phyloP scores from a whole-genome alignment of 2,888 invertebrate genomes.

The Himalopsyche anomala region DNA sequence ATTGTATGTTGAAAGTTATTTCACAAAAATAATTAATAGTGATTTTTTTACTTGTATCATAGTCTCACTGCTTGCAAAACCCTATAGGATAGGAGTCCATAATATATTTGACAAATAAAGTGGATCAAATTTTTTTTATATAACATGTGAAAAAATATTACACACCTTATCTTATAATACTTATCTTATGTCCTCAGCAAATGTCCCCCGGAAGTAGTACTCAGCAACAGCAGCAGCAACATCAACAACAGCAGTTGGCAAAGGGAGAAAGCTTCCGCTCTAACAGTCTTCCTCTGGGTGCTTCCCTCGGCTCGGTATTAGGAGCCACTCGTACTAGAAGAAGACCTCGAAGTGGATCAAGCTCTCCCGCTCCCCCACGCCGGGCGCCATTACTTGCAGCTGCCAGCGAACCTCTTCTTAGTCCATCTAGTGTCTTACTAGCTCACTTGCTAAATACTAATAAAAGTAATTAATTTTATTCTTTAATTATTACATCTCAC shows the following conservation, averaged over 20 bases:
- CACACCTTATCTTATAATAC: no score
- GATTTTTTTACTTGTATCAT: no score
- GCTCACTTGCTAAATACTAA: conserved; percentile 84
- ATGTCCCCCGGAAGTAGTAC: conserved; percentile 32
- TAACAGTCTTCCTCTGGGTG: conserved; percentile 79
- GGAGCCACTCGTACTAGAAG: conserved; percentile 61
- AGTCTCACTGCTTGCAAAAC: no score
- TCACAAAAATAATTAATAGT: no score
- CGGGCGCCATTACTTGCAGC: conserved; percentile 82
- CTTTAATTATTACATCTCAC: no score
- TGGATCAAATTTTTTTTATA: no score
- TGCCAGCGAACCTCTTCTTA: conserved; percentile 85
- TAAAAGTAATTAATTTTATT: neutral
- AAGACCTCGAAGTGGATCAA: conserved; percentile 62
- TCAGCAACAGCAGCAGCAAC: conserved; percentile 63
- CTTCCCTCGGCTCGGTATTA: conserved; percentile 71
- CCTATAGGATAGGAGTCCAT: no score
- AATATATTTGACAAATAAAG: no score
- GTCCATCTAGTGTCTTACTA: conserved; percentile 85
- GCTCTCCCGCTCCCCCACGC: conserved; percentile 64
- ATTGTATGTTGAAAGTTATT: no score
- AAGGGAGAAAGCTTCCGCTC: conserved; percentile 78
- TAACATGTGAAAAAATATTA: no score
- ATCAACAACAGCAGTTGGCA: conserved; percentile 55
- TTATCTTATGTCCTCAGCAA: conserved; percentile 8